Conservation (phyloP, 2,113 vertebrate species). For the Nematolebias whitei region DNA sequence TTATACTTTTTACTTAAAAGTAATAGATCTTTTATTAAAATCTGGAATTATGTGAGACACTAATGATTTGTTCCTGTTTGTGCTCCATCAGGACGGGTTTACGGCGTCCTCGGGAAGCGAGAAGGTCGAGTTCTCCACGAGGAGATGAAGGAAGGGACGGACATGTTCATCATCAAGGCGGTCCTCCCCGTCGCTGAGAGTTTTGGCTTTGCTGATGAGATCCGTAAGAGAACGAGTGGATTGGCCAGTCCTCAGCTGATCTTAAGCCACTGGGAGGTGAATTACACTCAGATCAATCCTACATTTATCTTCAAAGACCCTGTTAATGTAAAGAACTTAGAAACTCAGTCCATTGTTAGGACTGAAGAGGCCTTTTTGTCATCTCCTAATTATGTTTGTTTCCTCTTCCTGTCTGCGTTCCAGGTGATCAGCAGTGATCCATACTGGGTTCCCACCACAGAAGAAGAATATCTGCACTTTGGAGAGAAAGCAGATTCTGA, state of each 20-base stretch:
- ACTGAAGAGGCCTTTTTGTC: too few species aligned
- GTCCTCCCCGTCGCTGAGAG: conserved; percentile 96
- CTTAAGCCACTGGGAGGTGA: conserved; percentile 99
- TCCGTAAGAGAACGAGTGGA: conserved; percentile 95
- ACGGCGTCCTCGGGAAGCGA: conserved; percentile 90
- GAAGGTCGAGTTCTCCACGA: conserved; percentile 94
- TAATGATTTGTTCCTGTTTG: too few species aligned
- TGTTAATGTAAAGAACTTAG: too few species aligned
- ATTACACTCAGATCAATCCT: too few species aligned
- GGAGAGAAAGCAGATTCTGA: conserved; percentile 95
- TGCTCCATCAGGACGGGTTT: conserved; percentile 86
- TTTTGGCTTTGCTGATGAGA: conserved; percentile 97
- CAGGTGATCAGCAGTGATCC: conserved; percentile 93
- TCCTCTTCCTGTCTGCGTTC: conserved; percentile 1
- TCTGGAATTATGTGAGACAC: too few species aligned
- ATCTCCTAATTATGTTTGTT: too few species aligned
- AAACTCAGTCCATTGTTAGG: too few species aligned
- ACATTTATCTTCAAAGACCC: too few species aligned
- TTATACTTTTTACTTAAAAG: too few species aligned
- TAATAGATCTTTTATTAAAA: too few species aligned
- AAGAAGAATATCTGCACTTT: conserved; percentile 97
- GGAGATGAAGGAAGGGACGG: conserved; percentile 97
- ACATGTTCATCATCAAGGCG: conserved; percentile 94
- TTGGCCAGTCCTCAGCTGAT: conserved; percentile 96
- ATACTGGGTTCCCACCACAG: conserved; percentile 96